Conservation (phyloP, 2,797 vertebrate species). For the Dendrocincla fuliginosa region DNA sequence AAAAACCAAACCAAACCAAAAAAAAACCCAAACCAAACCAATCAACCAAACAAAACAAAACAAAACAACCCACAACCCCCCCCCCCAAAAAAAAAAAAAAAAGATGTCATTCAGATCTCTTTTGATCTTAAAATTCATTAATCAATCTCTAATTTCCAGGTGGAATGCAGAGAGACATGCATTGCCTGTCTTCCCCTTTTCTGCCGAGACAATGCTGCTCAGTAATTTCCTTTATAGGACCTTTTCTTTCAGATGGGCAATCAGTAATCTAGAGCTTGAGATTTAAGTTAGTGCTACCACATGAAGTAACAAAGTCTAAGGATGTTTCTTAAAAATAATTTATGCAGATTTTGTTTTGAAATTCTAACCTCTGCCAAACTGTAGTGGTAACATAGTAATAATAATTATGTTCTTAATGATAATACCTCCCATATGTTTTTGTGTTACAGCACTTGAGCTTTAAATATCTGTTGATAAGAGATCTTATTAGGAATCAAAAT, state of each 20-base stretch:
- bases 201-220: background rate
- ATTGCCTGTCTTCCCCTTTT: background rate
- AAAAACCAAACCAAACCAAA: background rate
- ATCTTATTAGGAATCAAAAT: background rate
- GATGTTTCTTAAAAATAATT: background rate
- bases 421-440: background rate
- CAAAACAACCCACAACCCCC: no score
- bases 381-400: background rate
- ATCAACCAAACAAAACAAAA: no score
- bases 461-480: background rate
- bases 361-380: background rate
- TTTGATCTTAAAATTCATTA: background rate
- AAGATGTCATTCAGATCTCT: background rate
- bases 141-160: background rate
- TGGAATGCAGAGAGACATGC: background rate
- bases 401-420: background rate
- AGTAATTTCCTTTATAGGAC: background rate
- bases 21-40: no score
- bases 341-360: background rate
- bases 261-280: background rate
- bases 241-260: background rate
- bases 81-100: background rate
- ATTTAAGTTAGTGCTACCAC: background rate
- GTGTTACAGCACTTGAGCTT: accelerated
- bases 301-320: background rate